Conservation (phyloP, 2,113 vertebrate genomes). For the Meriones unguiculatus region DNA sequence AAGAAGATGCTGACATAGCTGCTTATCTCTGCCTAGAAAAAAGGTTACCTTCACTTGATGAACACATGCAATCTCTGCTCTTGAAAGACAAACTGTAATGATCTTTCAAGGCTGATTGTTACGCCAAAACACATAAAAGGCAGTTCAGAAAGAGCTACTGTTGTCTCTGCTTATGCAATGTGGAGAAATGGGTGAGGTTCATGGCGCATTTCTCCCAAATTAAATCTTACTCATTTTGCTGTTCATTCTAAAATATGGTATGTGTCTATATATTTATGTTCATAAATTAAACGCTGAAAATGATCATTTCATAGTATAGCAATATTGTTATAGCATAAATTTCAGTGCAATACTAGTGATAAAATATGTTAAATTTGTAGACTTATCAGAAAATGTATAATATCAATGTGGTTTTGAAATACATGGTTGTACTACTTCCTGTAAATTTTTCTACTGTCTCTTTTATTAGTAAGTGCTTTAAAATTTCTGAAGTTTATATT, state of each 20-base stretch:
- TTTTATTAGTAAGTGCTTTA: not conserved
- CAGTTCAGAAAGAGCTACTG: not conserved
- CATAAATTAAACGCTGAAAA: not conserved
- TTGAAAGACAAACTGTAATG: not conserved
- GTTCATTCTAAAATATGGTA: not conserved
- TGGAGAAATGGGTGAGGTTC: not conserved
- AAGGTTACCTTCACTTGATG: not conserved
- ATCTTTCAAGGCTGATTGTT: not conserved
- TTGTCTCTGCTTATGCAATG: not conserved
- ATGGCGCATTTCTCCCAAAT: not conserved
- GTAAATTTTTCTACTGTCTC: not conserved
- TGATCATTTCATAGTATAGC: not conserved
- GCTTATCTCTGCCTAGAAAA: not conserved
- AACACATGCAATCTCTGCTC: not conserved
- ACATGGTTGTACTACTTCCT: not conserved
- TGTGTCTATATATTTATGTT: not conserved
- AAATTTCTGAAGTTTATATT: not conserved
- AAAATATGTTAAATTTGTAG: not conserved
- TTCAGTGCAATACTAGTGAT: not conserved
- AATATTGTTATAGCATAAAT: not conserved
- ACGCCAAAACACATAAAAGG: not conserved
- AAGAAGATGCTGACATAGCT: not conserved
- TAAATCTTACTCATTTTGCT: not conserved
- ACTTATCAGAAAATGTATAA: not conserved
- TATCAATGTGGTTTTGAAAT: conserved; percentile 11